Percentiles rank a stretch among this genome's conserved stretches.
Conservation (phyloP, 2,888 invertebrate species). For the Phengaris arion region DNA sequence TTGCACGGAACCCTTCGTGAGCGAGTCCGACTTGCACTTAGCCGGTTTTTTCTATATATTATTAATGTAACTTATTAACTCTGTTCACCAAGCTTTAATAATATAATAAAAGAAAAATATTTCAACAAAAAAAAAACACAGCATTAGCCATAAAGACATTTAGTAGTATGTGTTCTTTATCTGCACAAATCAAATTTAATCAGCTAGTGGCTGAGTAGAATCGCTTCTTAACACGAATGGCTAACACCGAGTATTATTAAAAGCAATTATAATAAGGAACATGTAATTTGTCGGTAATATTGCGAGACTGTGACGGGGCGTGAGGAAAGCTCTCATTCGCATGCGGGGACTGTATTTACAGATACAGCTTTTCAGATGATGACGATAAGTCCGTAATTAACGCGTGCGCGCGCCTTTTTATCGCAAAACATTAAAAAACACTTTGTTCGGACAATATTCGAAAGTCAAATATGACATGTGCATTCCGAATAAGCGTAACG, state of each 20-base stretch:
- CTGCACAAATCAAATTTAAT: conserved; percentile 72
- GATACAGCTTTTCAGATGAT: conserved; percentile 61
- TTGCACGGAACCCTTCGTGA: no score
- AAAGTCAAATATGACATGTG: conserved; percentile 30
- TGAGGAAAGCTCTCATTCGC: conserved; percentile 70
- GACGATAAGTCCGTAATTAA: conserved; percentile 67
- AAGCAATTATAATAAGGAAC: conserved; percentile 72
- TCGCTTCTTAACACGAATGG: conserved; percentile 74
- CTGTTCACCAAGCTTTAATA: no score
- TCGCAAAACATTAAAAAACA: conserved; percentile 48
- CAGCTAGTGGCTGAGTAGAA: conserved; percentile 72
- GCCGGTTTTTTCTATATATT: no score
- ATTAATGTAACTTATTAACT: no score
- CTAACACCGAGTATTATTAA: conserved; percentile 76
- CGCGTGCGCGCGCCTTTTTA: conserved; percentile 65
- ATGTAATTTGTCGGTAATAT: conserved; percentile 73
- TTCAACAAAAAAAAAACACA: not conserved
- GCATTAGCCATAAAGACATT: conserved; percentile 59
- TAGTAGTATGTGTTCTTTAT: conserved; percentile 41
- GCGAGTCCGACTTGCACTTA: no score
- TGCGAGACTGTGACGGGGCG: conserved; percentile 67
- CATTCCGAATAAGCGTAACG: conserved; percentile 38
- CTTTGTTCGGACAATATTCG: conserved; percentile 35
- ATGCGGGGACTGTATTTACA: conserved; percentile 60
- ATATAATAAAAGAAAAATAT: not conserved